Conservation (phyloP, 2,888 invertebrate species). For the Macaria liturata region DNA sequence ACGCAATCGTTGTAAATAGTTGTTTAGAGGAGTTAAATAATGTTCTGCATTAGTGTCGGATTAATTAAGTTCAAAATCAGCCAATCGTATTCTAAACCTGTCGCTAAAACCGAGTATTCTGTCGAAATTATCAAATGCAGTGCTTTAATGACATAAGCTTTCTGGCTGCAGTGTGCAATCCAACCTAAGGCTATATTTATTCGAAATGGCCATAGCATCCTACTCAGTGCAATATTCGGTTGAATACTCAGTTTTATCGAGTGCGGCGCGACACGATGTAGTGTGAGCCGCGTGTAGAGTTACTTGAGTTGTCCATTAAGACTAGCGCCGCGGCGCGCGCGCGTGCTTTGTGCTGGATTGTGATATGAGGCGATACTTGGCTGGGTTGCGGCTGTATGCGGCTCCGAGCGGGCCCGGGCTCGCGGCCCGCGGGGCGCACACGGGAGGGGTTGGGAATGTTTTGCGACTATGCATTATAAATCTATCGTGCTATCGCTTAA, state of each 20-base stretch:
- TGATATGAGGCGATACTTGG: constrained; percentile 40
- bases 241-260: constrained; percentile 9
- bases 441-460: constrained; percentile 49
- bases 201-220: too few species aligned
- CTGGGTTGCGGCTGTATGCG: constrained; percentile 40
- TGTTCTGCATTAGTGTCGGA: constrained; percentile 38
- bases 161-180: too few species aligned
- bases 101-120: constrained; percentile 8
- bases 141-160: too few species aligned
- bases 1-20: constrained; percentile 43
- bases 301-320: constrained; percentile 24
- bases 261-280: constrained; percentile 1
- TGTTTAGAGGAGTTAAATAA: constrained; percentile 30
- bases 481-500: constrained; percentile 75
- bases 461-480: constrained; percentile 69
- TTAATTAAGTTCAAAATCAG: constrained; percentile 40
- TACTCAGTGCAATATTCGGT: constrained; percentile 5
- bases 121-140: background rate
- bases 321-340: constrained; percentile 13
- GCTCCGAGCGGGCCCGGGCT: constrained; percentile 2
- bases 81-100: constrained; percentile 22
- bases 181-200: too few species aligned
- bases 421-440: too few species aligned
- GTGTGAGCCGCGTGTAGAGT: constrained; percentile 13
- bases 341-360: constrained; percentile 28